These are phyloP conservation scores for Callipepla californica DNA, from an alignment of 2,113 vertebrate genomes.

Conservation along the genomic window DNA sequence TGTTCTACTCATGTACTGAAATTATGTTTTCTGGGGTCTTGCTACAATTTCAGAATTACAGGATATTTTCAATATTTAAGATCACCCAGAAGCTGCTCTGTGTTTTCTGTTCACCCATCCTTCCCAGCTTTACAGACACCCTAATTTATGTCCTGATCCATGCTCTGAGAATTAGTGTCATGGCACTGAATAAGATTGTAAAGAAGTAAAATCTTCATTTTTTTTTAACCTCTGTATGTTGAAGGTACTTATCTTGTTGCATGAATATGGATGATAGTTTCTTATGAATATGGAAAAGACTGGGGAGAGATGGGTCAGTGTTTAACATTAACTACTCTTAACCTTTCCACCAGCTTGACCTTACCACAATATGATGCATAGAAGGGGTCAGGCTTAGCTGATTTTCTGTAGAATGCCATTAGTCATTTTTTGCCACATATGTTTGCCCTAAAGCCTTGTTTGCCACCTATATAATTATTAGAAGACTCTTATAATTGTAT, in stretches of 20 bases:
- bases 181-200: constrained; percentile 36
- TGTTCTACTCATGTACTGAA: background rate
- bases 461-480: constrained; percentile 83
- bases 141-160: constrained; percentile 54
- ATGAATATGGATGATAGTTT: constrained; percentile 77
- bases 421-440: constrained; percentile 76
- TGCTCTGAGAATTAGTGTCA: constrained; percentile 61
- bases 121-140: background rate
- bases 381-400: constrained; percentile 56
- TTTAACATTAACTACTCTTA: constrained; percentile 76
- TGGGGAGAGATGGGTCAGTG: constrained; percentile 63
- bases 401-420: constrained; percentile 72
- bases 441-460: constrained; percentile 75
- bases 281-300: constrained; percentile 81
- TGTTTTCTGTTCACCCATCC: constrained; percentile 22
- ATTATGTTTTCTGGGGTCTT: background rate
- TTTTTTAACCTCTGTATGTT: constrained; percentile 68
- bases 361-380: constrained; percentile 38
- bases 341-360: constrained; percentile 70
- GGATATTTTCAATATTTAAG: constrained; percentile 3
- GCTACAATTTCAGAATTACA: background rate
- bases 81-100: background rate
- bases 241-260: constrained; percentile 65
- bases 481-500: constrained; percentile 81
- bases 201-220: constrained; percentile 54